Evolutionary conservation across 2,797 vertebrate genomes (phyloP).

Genomic region (Philypnodon macrostomus): DNA sequence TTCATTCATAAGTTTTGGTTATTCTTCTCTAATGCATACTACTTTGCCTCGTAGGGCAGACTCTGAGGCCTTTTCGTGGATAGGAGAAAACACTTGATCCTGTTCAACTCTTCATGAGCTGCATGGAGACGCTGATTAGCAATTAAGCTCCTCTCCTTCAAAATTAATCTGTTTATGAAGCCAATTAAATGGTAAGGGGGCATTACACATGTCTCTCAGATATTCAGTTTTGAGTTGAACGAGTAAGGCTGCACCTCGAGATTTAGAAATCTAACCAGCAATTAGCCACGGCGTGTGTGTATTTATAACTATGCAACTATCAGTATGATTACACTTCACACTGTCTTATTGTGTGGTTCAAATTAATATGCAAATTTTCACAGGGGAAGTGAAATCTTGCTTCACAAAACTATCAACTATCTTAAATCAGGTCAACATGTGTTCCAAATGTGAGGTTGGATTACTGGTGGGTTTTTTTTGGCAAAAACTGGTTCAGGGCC

Average conservation of each 20-base stretch:
- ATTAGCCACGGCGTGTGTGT: slow-evolving; percentile 67
- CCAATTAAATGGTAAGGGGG: slow-evolving; percentile 76
- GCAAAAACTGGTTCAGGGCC: slow-evolving; percentile 43
- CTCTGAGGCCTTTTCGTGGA: slow-evolving; percentile 65
- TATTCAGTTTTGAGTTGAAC: slow-evolving; percentile 72
- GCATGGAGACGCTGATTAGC: slow-evolving; percentile 76
- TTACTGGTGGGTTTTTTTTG: slow-evolving; percentile 49
- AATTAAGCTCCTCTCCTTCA: slow-evolving; percentile 79
- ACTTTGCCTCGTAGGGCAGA: slow-evolving; percentile 35
- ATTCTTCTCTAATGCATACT: slow-evolving; percentile 9
- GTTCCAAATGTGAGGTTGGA: slow-evolving; percentile 40
- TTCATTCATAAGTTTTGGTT: slow-evolving; percentile 6
- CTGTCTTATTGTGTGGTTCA: slow-evolving; percentile 58
- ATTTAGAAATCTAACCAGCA: slow-evolving; percentile 75
- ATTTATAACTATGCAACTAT: slow-evolving; percentile 60
- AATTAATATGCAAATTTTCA: slow-evolving; percentile 70
- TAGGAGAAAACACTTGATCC: slow-evolving; percentile 76
- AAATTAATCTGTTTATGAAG: slow-evolving; percentile 84
- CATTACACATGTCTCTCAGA: slow-evolving; percentile 72
- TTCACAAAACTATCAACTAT: slow-evolving; percentile 36
- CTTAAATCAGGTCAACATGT: slow-evolving; percentile 61
- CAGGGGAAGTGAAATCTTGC: slow-evolving; percentile 27
- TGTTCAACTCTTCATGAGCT: slow-evolving; percentile 77
- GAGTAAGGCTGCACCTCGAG: slow-evolving; percentile 69
- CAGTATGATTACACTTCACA: slow-evolving; percentile 68